These are phyloP conservation scores for Stylophora pistillata DNA, from an alignment of 64 coral and sea anemone genomes.

Conservation along the genomic window DNA sequence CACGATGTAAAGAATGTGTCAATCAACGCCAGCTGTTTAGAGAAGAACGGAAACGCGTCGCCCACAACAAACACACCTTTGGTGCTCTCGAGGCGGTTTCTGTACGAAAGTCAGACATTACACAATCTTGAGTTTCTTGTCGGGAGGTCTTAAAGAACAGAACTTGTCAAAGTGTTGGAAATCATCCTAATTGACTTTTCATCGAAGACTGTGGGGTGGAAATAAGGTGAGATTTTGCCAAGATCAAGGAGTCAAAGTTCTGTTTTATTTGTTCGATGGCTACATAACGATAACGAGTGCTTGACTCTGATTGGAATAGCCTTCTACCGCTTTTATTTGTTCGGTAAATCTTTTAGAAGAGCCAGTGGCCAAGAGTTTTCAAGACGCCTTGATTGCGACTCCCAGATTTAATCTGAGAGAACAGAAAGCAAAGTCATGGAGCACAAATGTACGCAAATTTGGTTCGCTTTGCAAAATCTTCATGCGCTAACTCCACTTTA, in stretches of 20 bases:
- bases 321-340: conserved; percentile 27
- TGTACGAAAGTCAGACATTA: background rate
- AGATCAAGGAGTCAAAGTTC: background rate
- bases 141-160: background rate
- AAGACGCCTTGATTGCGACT: background rate
- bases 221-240: background rate
- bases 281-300: background rate
- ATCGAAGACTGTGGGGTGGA: background rate
- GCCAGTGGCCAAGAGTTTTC: background rate
- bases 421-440: background rate
- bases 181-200: background rate
- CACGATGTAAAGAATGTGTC: conserved; percentile 66
- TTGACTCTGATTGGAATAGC: conserved; percentile 6
- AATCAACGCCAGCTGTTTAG: conserved; percentile 38
- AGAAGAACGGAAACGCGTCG: conserved; percentile 36
- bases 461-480: background rate
- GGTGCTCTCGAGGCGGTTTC: background rate
- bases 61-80: conserved; percentile 19
- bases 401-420: too few species aligned
- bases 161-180: background rate
- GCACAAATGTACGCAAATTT: background rate
- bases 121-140: background rate
- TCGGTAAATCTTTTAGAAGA: background rate
- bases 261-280: background rate
- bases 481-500: background rate